A percentile compares a stretch with the other conserved stretches of the same genome.
Conservation (phyloP, 2,113 vertebrate genomes). For the Eptesicus fuscus region DNA sequence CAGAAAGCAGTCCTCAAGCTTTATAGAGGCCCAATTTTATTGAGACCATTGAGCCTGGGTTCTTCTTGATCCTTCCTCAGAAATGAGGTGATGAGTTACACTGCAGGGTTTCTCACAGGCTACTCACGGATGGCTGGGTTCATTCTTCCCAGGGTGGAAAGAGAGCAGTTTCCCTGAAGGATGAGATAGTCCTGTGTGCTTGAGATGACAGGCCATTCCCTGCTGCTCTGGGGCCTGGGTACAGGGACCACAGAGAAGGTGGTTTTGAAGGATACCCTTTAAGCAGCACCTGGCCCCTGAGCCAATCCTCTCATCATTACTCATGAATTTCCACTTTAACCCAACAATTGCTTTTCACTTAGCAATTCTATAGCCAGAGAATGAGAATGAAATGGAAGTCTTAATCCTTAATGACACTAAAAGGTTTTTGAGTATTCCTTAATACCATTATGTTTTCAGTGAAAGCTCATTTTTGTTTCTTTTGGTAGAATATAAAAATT, state of each 20-base stretch:
- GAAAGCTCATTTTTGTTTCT: slow-evolving; percentile 35
- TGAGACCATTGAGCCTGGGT: neutral
- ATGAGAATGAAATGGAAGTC: neutral
- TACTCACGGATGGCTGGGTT: neutral
- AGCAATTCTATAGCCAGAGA: slow-evolving; percentile 1
- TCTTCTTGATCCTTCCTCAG: neutral
- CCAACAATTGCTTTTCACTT: neutral
- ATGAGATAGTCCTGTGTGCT: neutral
- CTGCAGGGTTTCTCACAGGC: neutral
- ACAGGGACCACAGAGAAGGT: neutral
- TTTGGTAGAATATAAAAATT: neutral
- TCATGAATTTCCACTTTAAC: slow-evolving; percentile 7
- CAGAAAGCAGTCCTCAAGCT: neutral
- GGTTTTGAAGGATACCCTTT: neutral
- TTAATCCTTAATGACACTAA: neutral
- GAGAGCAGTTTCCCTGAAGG: slow-evolving; percentile 1
- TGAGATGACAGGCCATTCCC: neutral
- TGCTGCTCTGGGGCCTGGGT: neutral
- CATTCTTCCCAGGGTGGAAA: neutral
- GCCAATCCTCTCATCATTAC: neutral
- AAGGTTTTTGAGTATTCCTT: slow-evolving; percentile 29
- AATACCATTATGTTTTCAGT: slow-evolving; percentile 34
- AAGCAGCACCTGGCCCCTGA: neutral
- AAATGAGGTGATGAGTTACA: neutral
- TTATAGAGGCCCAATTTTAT: neutral